Conservation (phyloP, 1,140 invertebrate species). For the Caenorhabditis brenneri region DNA sequence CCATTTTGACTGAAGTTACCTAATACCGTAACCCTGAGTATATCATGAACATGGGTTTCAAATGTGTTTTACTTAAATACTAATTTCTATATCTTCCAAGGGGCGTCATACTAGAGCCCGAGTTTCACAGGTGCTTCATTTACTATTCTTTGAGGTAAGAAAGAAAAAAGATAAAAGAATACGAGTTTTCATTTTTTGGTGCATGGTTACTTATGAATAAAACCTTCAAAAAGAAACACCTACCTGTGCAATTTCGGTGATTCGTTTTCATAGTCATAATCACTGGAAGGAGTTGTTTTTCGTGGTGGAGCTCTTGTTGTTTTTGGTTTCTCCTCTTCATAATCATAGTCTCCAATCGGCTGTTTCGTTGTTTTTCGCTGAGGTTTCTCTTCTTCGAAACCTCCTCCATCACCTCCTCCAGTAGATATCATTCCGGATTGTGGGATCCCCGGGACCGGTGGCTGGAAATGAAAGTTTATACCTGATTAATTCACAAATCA, state of each 20-base stretch:
- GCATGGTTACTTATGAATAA: no score
- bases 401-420: constrained; percentile 12
- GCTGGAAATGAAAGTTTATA: no score
- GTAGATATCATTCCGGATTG: not conserved
- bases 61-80: no score
- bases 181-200: no score
- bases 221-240: not conserved
- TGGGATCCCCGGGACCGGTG: not conserved
- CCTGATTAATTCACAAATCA: not conserved
- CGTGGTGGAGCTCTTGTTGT: not conserved
- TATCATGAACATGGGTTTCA: no score
- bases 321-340: not conserved
- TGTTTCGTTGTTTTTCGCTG: constrained; percentile 1
- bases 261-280: constrained; percentile 39
- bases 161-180: no score
- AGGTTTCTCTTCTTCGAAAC: constrained; percentile 23
- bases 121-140: no score
- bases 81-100: no score
- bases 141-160: no score
- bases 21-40: no score
- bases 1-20: no score
- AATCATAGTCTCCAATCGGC: constrained; percentile 5
- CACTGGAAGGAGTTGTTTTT: constrained; percentile 14
- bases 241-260: constrained; percentile 36
- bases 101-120: no score